Percentiles rank a stretch among this genome's conserved stretches.
phyloP scores from a whole-genome alignment of 2,888 invertebrate genomes.

The Ichneumoninae sp. region DNA sequence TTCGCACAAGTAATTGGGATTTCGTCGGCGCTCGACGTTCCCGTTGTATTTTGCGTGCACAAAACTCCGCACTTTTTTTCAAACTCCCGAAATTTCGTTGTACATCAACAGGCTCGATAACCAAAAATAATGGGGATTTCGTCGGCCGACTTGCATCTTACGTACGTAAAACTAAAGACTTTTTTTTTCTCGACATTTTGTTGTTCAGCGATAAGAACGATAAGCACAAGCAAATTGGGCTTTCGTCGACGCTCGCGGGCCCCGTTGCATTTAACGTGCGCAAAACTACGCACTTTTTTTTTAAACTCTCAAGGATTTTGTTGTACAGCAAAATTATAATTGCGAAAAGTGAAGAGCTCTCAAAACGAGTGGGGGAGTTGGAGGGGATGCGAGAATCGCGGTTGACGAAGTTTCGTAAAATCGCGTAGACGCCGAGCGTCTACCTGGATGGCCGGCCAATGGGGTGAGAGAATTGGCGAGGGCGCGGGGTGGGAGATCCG shows the following conservation, averaged over 20 bases:
- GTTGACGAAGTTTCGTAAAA: slow-evolving; percentile 3
- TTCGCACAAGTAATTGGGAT: slow-evolving; percentile 51
- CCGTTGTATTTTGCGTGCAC: slow-evolving; percentile 15
- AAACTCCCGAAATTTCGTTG: slow-evolving; percentile 3
- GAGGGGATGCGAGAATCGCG: neutral
- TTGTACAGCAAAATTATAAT: neutral
- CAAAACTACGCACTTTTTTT: slow-evolving; percentile 5
- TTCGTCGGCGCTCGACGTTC: slow-evolving; percentile 37
- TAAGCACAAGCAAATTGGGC: slow-evolving; percentile 47
- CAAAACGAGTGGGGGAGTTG: neutral
- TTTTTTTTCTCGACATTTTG: too few species aligned
- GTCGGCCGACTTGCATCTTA: too few species aligned
- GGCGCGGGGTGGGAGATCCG: slow-evolving; percentile 45
- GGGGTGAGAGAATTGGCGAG: slow-evolving; percentile 60
- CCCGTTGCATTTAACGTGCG: slow-evolving; percentile 14
- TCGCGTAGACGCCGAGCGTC: slow-evolving; percentile 35
- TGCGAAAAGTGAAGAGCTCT: neutral
- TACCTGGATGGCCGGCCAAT: slow-evolving; percentile 61
- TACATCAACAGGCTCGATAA: too few species aligned
- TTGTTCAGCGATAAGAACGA: too few species aligned
- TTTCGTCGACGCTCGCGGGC: slow-evolving; percentile 37
- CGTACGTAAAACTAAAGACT: too few species aligned
- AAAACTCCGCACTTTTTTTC: slow-evolving; percentile 13
- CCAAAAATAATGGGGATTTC: too few species aligned
- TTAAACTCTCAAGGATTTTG: neutral